These are phyloP conservation scores for Papilio machaon DNA, from an alignment of 1,140 invertebrate genomes.

Conservation along the genomic window DNA sequence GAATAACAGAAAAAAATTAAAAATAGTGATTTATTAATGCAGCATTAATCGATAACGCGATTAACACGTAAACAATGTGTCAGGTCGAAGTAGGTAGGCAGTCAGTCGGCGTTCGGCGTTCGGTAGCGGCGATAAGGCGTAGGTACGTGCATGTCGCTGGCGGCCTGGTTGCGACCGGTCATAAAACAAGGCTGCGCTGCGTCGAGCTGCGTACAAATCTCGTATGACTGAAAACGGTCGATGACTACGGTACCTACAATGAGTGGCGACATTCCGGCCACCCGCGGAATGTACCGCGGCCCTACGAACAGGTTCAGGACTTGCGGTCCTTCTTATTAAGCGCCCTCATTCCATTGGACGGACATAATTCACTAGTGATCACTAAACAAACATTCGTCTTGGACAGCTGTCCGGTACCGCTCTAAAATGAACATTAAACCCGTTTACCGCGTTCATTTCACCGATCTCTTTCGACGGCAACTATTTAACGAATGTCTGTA, in stretches of 20 bases:
- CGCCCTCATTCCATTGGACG: conserved; percentile 59
- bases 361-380: conserved; percentile 57
- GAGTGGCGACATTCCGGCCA: conserved; percentile 76
- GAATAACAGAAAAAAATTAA: neutral
- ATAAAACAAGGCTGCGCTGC: conserved; percentile 70
- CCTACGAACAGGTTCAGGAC: conserved; percentile 76
- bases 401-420: conserved; percentile 51
- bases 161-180: conserved; percentile 63
- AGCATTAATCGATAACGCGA: conserved; percentile 18
- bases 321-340: conserved; percentile 63
- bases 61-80: conserved; percentile 40
- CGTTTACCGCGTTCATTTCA: conserved; percentile 67
- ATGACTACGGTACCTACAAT: conserved; percentile 73
- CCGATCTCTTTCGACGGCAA: conserved; percentile 66
- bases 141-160: conserved; percentile 51
- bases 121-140: conserved; percentile 66
- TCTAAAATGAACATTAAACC: conserved; percentile 55
- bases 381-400: conserved; percentile 54
- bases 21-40: neutral
- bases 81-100: conserved; percentile 45
- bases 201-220: conserved; percentile 72
- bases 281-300: conserved; percentile 73
- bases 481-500: conserved; percentile 75
- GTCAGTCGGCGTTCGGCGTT: conserved; percentile 55
- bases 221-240: conserved; percentile 69